phyloP scores from a whole-genome alignment of 2,113 vertebrate species.

The Leucopsar rothschildi region DNA sequence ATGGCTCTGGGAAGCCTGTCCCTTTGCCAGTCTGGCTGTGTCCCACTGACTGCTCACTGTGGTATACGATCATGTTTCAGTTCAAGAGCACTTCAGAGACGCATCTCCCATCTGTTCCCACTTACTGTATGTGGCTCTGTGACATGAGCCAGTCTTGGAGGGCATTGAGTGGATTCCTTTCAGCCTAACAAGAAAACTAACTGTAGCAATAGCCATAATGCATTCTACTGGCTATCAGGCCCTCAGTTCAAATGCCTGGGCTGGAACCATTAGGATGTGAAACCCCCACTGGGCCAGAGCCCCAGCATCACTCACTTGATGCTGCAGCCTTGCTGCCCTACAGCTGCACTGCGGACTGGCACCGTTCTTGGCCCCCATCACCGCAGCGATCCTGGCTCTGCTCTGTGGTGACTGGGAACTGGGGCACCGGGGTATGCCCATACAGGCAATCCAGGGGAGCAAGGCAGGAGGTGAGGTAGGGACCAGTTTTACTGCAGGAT shows the following conservation, averaged over 20 bases:
- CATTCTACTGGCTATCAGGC: background rate
- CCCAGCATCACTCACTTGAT: background rate
- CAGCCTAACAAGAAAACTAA: background rate
- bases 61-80: background rate
- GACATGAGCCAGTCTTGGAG: background rate
- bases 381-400: rapidly evolving
- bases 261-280: background rate
- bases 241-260: background rate
- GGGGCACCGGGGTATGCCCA: rapidly evolving
- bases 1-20: background rate
- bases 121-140: background rate
- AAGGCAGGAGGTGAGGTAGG: background rate
- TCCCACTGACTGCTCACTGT: background rate
- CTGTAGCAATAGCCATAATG: background rate
- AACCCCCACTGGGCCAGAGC: background rate
- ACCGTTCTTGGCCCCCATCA: rapidly evolving
- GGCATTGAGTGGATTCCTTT: background rate
- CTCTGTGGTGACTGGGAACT: rapidly evolving
- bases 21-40: background rate
- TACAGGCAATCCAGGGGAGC: background rate
- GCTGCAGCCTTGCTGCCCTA: background rate
- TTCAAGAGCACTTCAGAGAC: background rate
- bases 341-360: rapidly evolving
- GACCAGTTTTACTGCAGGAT: background rate
- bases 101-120: background rate